Base-by-base conservation (phyloP, 30 jellyfish, hydroid and myxozoan genomes). In the Aurelia aurita region DNA sequence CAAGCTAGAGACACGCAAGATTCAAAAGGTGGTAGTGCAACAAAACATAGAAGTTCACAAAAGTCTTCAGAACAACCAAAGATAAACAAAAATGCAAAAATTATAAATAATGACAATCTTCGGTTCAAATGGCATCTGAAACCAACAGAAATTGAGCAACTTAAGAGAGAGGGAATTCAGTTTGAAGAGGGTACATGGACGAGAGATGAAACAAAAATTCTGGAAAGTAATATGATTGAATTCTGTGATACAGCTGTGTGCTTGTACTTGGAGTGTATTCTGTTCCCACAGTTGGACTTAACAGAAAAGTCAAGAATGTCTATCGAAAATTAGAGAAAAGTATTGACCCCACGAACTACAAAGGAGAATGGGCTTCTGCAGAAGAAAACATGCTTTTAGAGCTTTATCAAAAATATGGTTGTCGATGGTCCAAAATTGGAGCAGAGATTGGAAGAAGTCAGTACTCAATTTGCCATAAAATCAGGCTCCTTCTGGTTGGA, bases 111-210 rank as follows among this genome's bases (percentile, higher is more conserved):
- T 8, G 16, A 6, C 9, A 39, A 39, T 6, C 51, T 39, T 39
- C 51, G 51, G 7, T 67, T 45, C 27, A 14, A 54, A 26, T 81
- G 91, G 91, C 35, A n/a, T 5, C 10, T 81, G 8, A 5, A 75
- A 11, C 68, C 80, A n/a, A 11, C 31, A 23, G 91, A 67, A 7
- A 65, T 46, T n/a, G 86, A 67, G 34, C 64, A 51, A 22, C 69
- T 49, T 20, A 72, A 55, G 18, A 68, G 61, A 68, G 63, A 51
- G 34, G 91, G 91, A 3, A 23, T 81, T 54, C 26, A 31, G 18
- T 64, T 69, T 31, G 91, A 67, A 31, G 12, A 23, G 10, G 91
- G 91, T 26, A 65, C n/a, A 4, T 81, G 91, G 91, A 65, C 70
- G 13, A 55, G 27, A 18, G 80, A 80, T 59, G 91, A 81, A 45